Conservation (phyloP, 2,797 vertebrate genomes). For the Gephyroberyx darwinii region DNA sequence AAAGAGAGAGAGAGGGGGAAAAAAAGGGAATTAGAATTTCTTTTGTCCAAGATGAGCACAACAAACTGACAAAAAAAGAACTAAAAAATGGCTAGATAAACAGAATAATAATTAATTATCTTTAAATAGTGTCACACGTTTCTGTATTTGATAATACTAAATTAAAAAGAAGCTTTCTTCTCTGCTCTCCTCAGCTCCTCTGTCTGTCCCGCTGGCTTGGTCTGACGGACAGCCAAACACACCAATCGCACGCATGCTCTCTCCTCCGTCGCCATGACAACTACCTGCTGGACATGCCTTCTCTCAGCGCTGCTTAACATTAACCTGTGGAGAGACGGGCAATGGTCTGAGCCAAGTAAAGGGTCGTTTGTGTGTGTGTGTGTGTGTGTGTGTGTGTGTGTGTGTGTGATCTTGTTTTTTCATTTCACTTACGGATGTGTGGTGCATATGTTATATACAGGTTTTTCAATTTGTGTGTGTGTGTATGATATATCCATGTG, state of each 20-base stretch:
- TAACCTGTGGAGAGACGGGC: constrained; percentile 73
- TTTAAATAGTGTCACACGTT: constrained; percentile 91
- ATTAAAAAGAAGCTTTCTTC: constrained; percentile 84
- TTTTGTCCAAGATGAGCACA: constrained; percentile 81
- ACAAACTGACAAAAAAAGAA: constrained; percentile 83
- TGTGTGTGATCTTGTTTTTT: neutral
- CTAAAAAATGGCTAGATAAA: constrained; percentile 84
- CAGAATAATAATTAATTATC: constrained; percentile 85
- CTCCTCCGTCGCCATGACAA: constrained; percentile 76
- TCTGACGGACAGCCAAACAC: constrained; percentile 76
- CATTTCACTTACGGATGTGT: neutral
- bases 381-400: neutral
- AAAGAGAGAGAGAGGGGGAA: constrained; percentile 39
- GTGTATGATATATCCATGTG: too few species aligned
- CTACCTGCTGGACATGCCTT: constrained; percentile 79
- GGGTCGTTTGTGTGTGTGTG: constrained; percentile 3
- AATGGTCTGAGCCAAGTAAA: constrained; percentile 22
- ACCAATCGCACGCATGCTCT: constrained; percentile 80
- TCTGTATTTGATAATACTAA: constrained; percentile 89
- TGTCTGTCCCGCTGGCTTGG: constrained; percentile 60
- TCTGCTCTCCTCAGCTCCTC: constrained; percentile 67
- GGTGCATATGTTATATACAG: too few species aligned
- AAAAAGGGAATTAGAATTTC: constrained; percentile 62
- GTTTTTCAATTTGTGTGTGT: too few species aligned
- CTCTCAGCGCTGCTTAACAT: constrained; percentile 80